Base-by-base conservation (phyloP, 2,888 invertebrate species). In the Chrysomela aeneicollis region DNA sequence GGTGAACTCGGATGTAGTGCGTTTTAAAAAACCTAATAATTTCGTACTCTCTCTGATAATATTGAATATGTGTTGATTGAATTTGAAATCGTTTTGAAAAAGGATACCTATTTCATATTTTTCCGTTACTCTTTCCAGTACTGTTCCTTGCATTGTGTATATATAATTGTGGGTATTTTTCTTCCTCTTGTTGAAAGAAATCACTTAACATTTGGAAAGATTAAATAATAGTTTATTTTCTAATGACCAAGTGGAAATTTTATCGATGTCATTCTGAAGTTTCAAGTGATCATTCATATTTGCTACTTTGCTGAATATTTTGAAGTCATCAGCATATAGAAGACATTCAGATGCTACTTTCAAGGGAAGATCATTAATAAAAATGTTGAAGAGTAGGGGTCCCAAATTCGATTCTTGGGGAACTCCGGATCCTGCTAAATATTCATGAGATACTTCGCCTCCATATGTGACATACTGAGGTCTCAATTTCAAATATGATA, bases 41-140 rank as follows among this genome's bases (percentile, higher is more conserved):
- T 49, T 49, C 8, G 3, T 49, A 3, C 2, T 2, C 17, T 49
- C 49, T 49, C 9, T 49, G 17, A 9, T 19, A 17, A 17, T 49
- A 19, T 49, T 49, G 49, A 49, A 49, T 17, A 49, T 49, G 17
- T 49, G 49, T 2, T 49, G 17, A 49, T 49, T 17, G 17, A 49
- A 17, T 49, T 17, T 49, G 8, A 49, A 17, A 49, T 49, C 49
- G 2, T 49, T 49, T 49, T 49, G 49, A 17, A 49, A 49, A 49
- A 49, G 49, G 17, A 49, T 17, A 49, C 49, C 49, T 18, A 49
- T 10, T 3, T 49, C 17, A 49, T 17, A 17, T n/a, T 3, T 17
- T 49, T 49, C 17, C 18, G 9, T 15, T 1, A 49, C 49, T 17
- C 17, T 8, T 49, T 17, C 49, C 19, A 12, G 8, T 17, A 19